Conservation (phyloP, 2,113 vertebrate species). For the Carollia perspicillata region DNA sequence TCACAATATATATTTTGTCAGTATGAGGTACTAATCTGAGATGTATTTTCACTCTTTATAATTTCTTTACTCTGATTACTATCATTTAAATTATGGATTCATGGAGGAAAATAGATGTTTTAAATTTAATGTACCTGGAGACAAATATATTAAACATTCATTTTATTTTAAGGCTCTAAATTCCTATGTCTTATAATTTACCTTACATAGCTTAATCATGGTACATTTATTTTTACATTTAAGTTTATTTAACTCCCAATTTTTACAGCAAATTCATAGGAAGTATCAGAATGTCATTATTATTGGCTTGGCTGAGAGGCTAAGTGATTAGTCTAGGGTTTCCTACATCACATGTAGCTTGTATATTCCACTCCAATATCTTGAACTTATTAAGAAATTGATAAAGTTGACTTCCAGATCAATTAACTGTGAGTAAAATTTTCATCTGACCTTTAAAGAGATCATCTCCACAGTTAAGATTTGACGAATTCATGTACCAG, state of each 20-base stretch:
- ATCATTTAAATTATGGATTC: conserved; percentile 30
- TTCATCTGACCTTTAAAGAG: neutral
- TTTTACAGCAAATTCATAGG: neutral
- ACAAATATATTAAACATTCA: conserved; percentile 43
- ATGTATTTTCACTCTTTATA: neutral
- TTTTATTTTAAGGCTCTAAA: conserved; percentile 25
- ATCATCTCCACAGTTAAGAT: neutral
- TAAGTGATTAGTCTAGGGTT: neutral
- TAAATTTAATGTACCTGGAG: conserved; percentile 8
- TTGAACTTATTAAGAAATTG: neutral
- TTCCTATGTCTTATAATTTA: neutral
- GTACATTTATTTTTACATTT: neutral
- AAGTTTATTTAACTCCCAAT: neutral
- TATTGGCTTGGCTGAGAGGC: neutral
- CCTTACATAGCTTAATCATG: neutral
- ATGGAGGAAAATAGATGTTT: conserved; percentile 8
- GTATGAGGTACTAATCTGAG: neutral
- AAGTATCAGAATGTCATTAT: neutral
- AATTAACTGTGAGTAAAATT: neutral
- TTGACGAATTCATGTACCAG: neutral
- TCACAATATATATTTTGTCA: neutral
- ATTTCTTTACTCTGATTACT: conserved; percentile 30
- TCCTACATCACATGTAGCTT: neutral
- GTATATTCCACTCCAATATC: neutral
- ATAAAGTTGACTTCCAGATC: neutral